Conservation (phyloP, 2,113 vertebrate genomes). For the Varanus komodoensis region DNA sequence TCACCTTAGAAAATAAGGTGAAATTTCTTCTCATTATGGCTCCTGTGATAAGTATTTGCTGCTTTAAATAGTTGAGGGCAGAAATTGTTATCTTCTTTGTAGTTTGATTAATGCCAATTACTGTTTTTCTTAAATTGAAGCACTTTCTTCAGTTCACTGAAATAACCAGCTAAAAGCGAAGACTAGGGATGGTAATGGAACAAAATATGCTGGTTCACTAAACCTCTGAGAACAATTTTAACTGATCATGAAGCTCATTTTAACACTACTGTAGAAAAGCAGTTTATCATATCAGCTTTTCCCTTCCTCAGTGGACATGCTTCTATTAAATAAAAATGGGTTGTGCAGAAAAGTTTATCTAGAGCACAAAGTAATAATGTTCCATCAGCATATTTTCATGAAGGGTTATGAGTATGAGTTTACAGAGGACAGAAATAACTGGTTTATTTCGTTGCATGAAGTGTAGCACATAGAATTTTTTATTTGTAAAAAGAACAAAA, state of each 20-base stretch:
- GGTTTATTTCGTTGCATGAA: conserved; percentile 44
- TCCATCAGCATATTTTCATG: conserved; percentile 24
- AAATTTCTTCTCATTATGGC: not conserved
- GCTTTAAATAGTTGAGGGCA: conserved; percentile 58
- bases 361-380: conserved; percentile 15
- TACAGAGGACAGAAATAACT: not conserved
- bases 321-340: conserved; percentile 18
- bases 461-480: conserved; percentile 14
- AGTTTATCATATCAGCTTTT: not conserved
- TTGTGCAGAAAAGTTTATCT: conserved; percentile 32
- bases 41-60: conserved; percentile 40
- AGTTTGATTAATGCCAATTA: conserved; percentile 63
- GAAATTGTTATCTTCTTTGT: conserved; percentile 52
- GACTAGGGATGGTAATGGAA: conserved; percentile 39
- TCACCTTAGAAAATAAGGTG: conserved; percentile 45
- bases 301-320: not conserved
- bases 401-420: not conserved
- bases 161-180: conserved; percentile 4
- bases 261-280: not conserved
- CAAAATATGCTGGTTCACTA: conserved; percentile 25
- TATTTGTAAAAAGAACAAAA: conserved; percentile 44
- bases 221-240: conserved; percentile 30
- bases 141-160: conserved; percentile 33
- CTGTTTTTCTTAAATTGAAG: conserved; percentile 37
- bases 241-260: conserved; percentile 9